Conservation (phyloP, 2,888 invertebrate genomes). For the Agonopterix alstromeriana region DNA sequence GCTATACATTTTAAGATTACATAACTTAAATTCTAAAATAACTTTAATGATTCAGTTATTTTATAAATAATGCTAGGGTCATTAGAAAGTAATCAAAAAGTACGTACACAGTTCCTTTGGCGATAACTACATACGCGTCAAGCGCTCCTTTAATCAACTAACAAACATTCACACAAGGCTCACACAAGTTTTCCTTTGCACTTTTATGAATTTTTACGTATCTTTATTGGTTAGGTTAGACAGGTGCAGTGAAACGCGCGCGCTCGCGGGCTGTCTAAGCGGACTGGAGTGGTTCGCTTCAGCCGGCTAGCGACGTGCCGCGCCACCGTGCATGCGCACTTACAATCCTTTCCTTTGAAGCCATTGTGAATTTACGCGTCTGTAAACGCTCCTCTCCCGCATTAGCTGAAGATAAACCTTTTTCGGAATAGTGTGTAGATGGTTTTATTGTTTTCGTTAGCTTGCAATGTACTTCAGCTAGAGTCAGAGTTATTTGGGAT, state of each 20-base stretch:
- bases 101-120: slow-evolving; percentile 1
- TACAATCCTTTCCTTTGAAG: slow-evolving; percentile 45
- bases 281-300: slow-evolving; percentile 47
- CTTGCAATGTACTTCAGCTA: background rate
- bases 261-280: slow-evolving; percentile 38
- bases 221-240: slow-evolving; percentile 10
- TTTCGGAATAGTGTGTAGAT: slow-evolving; percentile 38
- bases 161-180: slow-evolving; percentile 25
- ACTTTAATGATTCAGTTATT: too few relatives aligned
- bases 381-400: slow-evolving; percentile 47
- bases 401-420: slow-evolving; percentile 56
- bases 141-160: background rate
- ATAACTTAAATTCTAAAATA: too few relatives aligned
- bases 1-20: too few relatives aligned
- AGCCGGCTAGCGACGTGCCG: slow-evolving; percentile 31
- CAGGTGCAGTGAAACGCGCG: slow-evolving; percentile 5
- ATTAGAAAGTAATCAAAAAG: background rate
- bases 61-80: too few relatives aligned
- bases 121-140: background rate
- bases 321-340: slow-evolving; percentile 64
- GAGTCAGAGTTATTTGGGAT: background rate
- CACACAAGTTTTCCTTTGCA: slow-evolving; percentile 30
- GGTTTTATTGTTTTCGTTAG: slow-evolving; percentile 30
- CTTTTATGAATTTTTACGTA: slow-evolving; percentile 25
- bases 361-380: slow-evolving; percentile 52